Evolutionary conservation across 2,113 vertebrate species (phyloP).

Genomic region (Alexandromys fortis): DNA sequence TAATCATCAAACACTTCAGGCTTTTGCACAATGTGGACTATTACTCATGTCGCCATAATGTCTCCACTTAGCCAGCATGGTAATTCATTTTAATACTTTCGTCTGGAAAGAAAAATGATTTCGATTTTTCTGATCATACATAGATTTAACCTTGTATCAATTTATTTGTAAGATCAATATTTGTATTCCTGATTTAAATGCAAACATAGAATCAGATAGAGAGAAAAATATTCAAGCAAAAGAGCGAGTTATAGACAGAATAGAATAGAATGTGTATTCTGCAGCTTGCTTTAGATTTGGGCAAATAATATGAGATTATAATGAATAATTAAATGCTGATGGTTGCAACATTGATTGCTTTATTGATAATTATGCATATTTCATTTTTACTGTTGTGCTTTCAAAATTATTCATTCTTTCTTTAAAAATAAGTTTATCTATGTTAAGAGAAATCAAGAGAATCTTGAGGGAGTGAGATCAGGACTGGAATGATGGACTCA

Average conservation of each 20-base stretch:
- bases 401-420: neutral
- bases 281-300: slow-evolving; percentile 12
- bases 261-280: neutral
- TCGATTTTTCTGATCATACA: slow-evolving; percentile 75
- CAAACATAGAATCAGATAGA: slow-evolving; percentile 64
- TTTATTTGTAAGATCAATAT: slow-evolving; percentile 78
- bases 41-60: slow-evolving; percentile 72
- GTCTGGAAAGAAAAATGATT: slow-evolving; percentile 78
- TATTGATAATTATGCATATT: neutral
- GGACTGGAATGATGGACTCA: neutral
- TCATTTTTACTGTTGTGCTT: neutral
- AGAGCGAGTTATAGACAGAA: slow-evolving; percentile 15
- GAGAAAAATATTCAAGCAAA: slow-evolving; percentile 49
- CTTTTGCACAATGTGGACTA: slow-evolving; percentile 67
- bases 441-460: slow-evolving; percentile 6
- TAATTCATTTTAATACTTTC: slow-evolving; percentile 81
- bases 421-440: neutral
- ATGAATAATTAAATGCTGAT: slow-evolving; percentile 43
- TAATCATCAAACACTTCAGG: slow-evolving; percentile 65
- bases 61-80: slow-evolving; percentile 60
- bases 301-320: neutral
- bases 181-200: slow-evolving; percentile 71
- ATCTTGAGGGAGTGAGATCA: neutral
- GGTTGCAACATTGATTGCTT: neutral
- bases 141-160: slow-evolving; percentile 66